Base-by-base conservation (phyloP, 2,888 invertebrate genomes). In the Stenodera caucasica region DNA sequence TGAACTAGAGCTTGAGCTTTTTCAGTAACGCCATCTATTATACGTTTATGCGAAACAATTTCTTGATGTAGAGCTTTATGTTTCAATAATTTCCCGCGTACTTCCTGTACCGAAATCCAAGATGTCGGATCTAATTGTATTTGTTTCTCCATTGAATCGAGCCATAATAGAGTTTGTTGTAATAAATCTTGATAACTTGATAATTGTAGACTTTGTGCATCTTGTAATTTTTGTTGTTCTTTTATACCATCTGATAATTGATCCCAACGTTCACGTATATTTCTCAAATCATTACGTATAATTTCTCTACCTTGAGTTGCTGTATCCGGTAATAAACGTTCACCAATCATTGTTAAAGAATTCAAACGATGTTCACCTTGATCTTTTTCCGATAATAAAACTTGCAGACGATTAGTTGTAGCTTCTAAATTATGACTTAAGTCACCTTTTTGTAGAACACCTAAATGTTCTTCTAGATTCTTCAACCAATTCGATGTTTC, bases 311-410 rank as follows among this genome's bases (percentile, higher is more conserved):
- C 97, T 70, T 90, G 89, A 0, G 96, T 90, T 9, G 96, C 92
- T 2, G 96, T 98, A 78, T 95, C 94, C 0, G 96, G 93, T 63
- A 95, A 85, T n/a, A 97, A 86, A 77, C 91, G 90, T 75, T 98
- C 97, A 2, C 94, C 94, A 0, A 90, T 85, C 2, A 88, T 84
- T 12, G 90, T 89, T 15, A 95, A 80, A 37, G 88, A 86, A 56
- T 87, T 85, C 32, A 97, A 83, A 70, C 91, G 88, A 71, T 89
- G 88, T 70, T 92, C 90, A 1, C 93, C 94, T 75, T 92, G 90
- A 69, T 96, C 94, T 68, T 88, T 87, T 75, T 96, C 96, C 9
- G 91, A 84, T 53, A 90, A 77, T 55, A 93, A 82, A 1, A 90
- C 84, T 80, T 91, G 90, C 14, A 92, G 80, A 66, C 88, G 86